A percentile compares a stretch with the other conserved stretches of the same genome.
Evolutionary conservation across 2,797 vertebrate species (phyloP).

Genomic region (Neomorphus geoffroyi): DNA sequence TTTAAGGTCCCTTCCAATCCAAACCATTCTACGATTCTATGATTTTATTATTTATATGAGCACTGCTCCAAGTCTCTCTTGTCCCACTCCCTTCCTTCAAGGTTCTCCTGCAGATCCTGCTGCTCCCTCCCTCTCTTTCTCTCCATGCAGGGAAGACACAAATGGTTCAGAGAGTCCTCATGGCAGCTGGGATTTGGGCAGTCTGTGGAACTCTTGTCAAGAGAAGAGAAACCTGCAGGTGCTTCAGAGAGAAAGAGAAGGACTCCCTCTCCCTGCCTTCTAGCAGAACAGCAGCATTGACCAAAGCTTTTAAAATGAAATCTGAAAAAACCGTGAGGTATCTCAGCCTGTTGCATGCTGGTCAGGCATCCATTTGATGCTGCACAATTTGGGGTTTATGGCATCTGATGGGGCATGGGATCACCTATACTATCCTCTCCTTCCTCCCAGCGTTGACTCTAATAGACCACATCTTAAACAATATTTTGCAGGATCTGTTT

Average conservation of each 20-base stretch:
- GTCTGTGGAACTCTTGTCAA: neutral
- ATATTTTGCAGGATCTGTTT: neutral
- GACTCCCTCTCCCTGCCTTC: slow-evolving; percentile 46
- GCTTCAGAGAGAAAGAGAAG: too few species aligned
- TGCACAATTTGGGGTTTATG: neutral
- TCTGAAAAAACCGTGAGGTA: rapidly evolving
- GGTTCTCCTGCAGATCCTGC: neutral
- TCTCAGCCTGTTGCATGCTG: neutral
- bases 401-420: neutral
- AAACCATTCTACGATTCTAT: neutral
- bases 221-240: too few species aligned
- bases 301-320: neutral
- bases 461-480: neutral
- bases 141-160: neutral
- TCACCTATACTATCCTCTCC: too few species aligned
- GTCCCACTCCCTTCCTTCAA: neutral
- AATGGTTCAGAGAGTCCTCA: neutral
- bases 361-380: rapidly evolving
- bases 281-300: slow-evolving; percentile 2
- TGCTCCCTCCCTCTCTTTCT: neutral
- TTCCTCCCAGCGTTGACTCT: neutral
- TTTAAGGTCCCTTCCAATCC: neutral
- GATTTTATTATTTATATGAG: neutral
- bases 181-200: neutral
- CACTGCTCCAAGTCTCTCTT: neutral